phyloP scores from a whole-genome alignment of 1,140 invertebrate species.

The Drosophila punjabiensis region DNA sequence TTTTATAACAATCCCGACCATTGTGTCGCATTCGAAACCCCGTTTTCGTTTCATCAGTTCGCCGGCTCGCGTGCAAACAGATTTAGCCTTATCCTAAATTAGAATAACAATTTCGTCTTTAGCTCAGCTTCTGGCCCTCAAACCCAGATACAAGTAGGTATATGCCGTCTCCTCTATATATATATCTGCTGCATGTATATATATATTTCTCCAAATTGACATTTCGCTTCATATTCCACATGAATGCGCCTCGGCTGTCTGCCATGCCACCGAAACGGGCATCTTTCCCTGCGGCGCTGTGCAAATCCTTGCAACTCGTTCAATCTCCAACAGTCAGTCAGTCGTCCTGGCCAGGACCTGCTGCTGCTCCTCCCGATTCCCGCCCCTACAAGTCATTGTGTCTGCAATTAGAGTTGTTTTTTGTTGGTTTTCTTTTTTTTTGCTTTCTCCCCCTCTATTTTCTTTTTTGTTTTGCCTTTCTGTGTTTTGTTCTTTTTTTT shows the following conservation, averaged over 20 bases:
- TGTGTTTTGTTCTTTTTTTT: conserved; percentile 52
- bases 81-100: conserved; percentile 80
- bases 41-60: conserved; percentile 48
- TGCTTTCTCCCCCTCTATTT: conserved; percentile 24
- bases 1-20: conserved; percentile 30
- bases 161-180: conserved; percentile 12
- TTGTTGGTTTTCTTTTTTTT: conserved; percentile 71
- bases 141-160: conserved; percentile 20
- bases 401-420: conserved; percentile 83
- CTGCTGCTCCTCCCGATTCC: conserved; percentile 7
- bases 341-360: conserved; percentile 29
- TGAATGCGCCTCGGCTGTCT: conserved; percentile 78
- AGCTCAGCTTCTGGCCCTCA: conserved; percentile 27
- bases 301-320: conserved; percentile 83
- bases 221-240: conserved; percentile 84
- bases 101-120: conserved; percentile 79
- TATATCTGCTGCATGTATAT: conserved; percentile 12
- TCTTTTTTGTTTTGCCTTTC: conserved; percentile 39
- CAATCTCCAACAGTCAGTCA: conserved; percentile 56
- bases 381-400: conserved; percentile 71
- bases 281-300: conserved; percentile 70
- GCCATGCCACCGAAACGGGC: conserved; percentile 60
- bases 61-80: conserved; percentile 59
- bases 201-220: conserved; percentile 68
- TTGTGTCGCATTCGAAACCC: conserved; percentile 41